phyloP scores from a whole-genome alignment of 1,140 invertebrate genomes.

The Pygmarrhopalites habei region DNA sequence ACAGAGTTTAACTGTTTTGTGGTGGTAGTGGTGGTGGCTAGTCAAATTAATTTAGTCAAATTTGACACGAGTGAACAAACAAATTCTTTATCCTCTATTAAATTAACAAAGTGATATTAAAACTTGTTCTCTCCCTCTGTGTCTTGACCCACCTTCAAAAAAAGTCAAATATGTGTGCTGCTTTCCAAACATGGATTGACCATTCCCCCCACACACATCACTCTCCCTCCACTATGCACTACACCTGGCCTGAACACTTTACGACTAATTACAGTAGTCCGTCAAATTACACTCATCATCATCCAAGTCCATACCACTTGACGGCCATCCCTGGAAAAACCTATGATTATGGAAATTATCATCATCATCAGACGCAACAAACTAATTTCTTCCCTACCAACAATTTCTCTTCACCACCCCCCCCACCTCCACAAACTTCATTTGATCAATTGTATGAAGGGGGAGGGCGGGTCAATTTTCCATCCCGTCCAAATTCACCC shows the following conservation, averaged over 20 bases:
- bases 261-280: neutral
- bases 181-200: neutral
- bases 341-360: neutral
- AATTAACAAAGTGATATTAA: too few relatives aligned
- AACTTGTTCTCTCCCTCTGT: too few relatives aligned
- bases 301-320: neutral
- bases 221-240: neutral
- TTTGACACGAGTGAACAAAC: too few relatives aligned
- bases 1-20: too few relatives aligned
- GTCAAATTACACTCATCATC: neutral
- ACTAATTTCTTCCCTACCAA: neutral
- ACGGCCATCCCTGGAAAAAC: neutral
- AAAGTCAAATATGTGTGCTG: neutral
- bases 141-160: too few relatives aligned
- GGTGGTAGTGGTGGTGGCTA: too few relatives aligned
- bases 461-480: too few relatives aligned
- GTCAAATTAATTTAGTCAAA: too few relatives aligned
- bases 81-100: too few relatives aligned
- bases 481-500: too few relatives aligned
- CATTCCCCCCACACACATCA: neutral
- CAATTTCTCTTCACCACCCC: neutral
- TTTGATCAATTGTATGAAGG: too few relatives aligned
- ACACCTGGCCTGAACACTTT: conserved; percentile 3
- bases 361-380: neutral
- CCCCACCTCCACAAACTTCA: neutral